phyloP scores from a whole-genome alignment of 2,113 vertebrate genomes.

The Oxyura jamaicensis region DNA sequence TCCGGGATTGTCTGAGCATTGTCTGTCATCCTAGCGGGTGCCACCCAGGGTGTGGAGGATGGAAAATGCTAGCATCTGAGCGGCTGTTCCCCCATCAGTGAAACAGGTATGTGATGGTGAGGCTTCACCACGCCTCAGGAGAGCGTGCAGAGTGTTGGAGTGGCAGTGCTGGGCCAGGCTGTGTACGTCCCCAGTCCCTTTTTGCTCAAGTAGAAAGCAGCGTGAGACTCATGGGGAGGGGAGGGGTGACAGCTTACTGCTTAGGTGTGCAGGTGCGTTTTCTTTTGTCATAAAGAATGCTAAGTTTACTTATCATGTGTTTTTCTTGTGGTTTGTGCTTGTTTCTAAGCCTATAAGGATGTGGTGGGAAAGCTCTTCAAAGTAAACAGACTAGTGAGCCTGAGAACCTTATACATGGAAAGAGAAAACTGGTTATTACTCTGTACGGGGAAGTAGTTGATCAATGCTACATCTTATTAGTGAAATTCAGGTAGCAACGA shows the following conservation, averaged over 20 bases:
- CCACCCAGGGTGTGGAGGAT: neutral
- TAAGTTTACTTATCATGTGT: neutral
- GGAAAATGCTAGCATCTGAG: neutral
- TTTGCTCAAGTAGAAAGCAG: neutral
- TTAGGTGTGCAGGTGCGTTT: neutral
- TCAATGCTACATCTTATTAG: neutral
- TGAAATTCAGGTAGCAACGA: neutral
- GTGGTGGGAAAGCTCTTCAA: neutral
- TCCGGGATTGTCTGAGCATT: neutral
- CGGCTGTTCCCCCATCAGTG: neutral
- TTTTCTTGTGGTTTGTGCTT: neutral
- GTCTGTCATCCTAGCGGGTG: neutral
- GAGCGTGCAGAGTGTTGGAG: neutral
- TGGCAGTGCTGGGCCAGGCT: neutral
- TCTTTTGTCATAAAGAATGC: neutral
- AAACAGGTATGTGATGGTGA: neutral
- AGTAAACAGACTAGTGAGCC: neutral
- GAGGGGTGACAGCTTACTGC: no score
- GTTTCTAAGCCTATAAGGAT: neutral
- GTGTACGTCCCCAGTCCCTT: neutral
- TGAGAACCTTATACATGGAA: neutral
- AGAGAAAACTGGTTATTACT: neutral
- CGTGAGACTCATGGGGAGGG: neutral
- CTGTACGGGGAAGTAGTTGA: neutral
- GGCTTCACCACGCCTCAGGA: neutral